Evolutionary conservation across 2,888 invertebrate species (phyloP).

Genomic region (Ophion ventricosus): DNA sequence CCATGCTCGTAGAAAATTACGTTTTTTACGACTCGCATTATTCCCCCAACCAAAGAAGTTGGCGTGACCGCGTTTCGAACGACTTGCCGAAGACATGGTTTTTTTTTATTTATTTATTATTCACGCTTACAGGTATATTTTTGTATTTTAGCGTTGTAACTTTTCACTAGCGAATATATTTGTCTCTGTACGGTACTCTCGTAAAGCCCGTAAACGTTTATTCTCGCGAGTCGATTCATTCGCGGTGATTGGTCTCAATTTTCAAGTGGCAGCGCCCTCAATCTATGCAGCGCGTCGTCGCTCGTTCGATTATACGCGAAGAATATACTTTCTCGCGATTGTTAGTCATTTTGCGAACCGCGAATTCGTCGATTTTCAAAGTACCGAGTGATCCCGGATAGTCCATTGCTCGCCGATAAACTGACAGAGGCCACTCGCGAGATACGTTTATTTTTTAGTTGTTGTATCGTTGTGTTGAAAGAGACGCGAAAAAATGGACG

Average conservation of each 20-base stretch:
- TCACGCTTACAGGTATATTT: background rate
- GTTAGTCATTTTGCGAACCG: too few relatives aligned
- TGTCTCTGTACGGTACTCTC: background rate
- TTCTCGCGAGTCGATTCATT: background rate
- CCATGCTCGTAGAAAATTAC: conserved; percentile 68
- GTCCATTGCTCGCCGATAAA: background rate
- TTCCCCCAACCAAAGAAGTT: conserved; percentile 60
- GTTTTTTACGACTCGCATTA: conserved; percentile 66
- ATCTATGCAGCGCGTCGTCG: too few relatives aligned
- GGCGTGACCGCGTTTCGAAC: conserved; percentile 61
- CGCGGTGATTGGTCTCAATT: background rate
- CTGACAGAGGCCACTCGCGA: too few relatives aligned
- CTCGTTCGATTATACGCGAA: too few relatives aligned
- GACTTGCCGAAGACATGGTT: conserved; percentile 10
- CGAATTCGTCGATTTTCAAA: background rate
- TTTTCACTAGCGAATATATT: too few relatives aligned
- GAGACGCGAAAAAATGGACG: conserved; percentile 29
- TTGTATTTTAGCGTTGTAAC: too few relatives aligned
- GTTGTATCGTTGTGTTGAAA: too few relatives aligned
- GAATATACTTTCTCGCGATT: too few relatives aligned
- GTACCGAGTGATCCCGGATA: background rate
- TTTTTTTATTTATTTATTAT: background rate
- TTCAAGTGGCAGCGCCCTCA: background rate
- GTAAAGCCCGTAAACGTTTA: background rate
- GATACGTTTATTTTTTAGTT: background rate